Evolutionary conservation across 2,113 vertebrate species (phyloP).

Genomic region (Sula dactylatra): DNA sequence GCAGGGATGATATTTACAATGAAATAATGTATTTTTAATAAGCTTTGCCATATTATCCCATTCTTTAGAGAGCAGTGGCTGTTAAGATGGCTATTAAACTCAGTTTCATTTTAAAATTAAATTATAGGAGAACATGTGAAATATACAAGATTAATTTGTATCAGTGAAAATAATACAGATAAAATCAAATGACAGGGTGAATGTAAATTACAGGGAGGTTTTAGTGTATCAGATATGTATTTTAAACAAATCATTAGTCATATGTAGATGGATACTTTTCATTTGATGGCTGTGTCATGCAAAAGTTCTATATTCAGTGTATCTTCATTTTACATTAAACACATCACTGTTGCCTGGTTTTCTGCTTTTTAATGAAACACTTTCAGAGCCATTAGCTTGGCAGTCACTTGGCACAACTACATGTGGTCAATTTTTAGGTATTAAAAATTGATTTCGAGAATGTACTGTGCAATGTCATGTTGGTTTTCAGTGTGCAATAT

Average conservation of each 20-base stretch:
- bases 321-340: slow-evolving; percentile 16
- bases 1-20: not conserved
- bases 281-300: not conserved
- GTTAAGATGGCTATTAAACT: not conserved
- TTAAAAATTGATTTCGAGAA: slow-evolving; percentile 62
- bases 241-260: not conserved
- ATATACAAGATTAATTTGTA: not conserved
- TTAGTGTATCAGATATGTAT: not conserved
- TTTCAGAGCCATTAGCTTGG: slow-evolving; percentile 36
- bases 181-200: not conserved
- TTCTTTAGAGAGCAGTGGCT: not conserved
- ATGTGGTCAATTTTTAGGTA: not conserved
- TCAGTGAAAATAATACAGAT: not conserved
- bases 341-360: not conserved
- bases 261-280: not conserved
- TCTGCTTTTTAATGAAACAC: slow-evolving; percentile 28
- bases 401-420: slow-evolving; percentile 25
- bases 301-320: not conserved
- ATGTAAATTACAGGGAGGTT: not conserved
- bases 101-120: not conserved
- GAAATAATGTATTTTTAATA: not conserved
- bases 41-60: not conserved
- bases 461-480: not conserved
- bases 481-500: slow-evolving; percentile 17
- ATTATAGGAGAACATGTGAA: not conserved